Conservation (phyloP, 2,113 vertebrate species). For the Chrysemys picta region DNA sequence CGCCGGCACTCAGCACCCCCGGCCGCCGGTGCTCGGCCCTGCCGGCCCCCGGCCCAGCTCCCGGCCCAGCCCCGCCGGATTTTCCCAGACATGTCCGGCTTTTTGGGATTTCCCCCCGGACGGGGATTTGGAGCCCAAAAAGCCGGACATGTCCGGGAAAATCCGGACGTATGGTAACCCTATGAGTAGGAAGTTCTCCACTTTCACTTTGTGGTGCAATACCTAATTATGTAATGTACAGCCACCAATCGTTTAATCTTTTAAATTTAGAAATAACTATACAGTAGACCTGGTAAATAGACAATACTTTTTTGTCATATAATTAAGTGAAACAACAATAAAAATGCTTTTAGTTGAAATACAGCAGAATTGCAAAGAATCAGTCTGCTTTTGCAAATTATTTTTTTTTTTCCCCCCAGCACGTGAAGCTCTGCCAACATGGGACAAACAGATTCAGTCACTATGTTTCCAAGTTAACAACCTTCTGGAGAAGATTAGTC, state of each 20-base stretch:
- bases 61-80: too few relatives aligned
- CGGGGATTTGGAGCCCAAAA: too few relatives aligned
- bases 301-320: not conserved
- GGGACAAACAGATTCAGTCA: conserved; percentile 99
- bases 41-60: too few relatives aligned
- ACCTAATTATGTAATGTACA: not conserved
- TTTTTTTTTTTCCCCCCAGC: conserved; percentile 73
- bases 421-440: conserved; percentile 96
- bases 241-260: not conserved
- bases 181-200: not conserved
- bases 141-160: too few relatives aligned
- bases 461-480: conserved; percentile 99
- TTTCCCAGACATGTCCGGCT: too few relatives aligned
- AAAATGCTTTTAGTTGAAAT: not conserved
- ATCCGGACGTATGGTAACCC: too few relatives aligned
- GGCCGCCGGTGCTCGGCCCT: too few relatives aligned
- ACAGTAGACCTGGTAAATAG: not conserved
- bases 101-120: too few relatives aligned
- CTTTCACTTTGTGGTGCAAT: not conserved
- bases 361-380: not conserved
- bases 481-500: conserved; percentile 95
- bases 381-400: not conserved
- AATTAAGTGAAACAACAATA: not conserved
- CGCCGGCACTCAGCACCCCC: too few relatives aligned
- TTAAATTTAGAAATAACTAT: not conserved